These are phyloP conservation scores for Paradisaea rubra DNA, from an alignment of 2,113 vertebrate genomes.

Conservation along the genomic window DNA sequence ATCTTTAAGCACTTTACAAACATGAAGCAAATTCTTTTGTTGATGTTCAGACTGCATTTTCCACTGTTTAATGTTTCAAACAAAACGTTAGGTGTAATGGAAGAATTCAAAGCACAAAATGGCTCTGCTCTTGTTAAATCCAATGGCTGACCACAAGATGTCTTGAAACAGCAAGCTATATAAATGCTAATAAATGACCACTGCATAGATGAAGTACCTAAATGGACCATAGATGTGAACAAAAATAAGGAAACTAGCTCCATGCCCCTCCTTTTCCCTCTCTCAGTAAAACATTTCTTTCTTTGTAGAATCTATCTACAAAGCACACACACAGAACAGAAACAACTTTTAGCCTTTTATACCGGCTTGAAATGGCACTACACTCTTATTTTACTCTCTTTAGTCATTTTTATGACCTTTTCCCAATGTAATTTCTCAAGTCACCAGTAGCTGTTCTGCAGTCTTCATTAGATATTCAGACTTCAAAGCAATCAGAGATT, in stretches of 20 bases:
- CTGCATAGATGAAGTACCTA: neutral
- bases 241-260: neutral
- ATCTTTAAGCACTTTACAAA: neutral
- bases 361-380: neutral
- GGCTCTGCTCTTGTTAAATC: neutral
- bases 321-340: neutral
- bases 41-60: neutral
- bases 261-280: neutral
- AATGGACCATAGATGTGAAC: neutral
- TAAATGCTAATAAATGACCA: slow-evolving; percentile 33
- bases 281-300: neutral
- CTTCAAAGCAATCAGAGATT: neutral
- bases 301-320: neutral
- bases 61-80: neutral
- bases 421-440: neutral
- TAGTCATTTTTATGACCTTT: neutral
- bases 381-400: neutral
- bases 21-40: neutral
- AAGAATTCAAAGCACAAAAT: neutral
- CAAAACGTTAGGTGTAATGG: neutral
- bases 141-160: neutral
- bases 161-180: neutral
- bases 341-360: neutral
- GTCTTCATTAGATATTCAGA: neutral
- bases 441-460: neutral